Evolutionary conservation across 2,888 invertebrate species (phyloP).

Genomic region (Blomia tropicalis): DNA sequence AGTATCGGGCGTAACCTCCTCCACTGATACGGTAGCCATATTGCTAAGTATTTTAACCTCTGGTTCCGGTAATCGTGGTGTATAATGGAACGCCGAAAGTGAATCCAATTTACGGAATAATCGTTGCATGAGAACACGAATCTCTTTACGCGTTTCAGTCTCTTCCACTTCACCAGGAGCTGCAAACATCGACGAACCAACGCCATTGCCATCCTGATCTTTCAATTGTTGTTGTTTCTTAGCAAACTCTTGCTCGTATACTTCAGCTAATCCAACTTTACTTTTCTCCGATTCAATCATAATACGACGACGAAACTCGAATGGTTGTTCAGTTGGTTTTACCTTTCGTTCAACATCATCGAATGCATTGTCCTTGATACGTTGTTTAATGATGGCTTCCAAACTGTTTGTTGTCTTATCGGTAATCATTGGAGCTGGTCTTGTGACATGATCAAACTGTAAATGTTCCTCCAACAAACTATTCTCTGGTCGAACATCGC

Average conservation of each 20-base stretch:
- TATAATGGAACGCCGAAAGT: slow-evolving; percentile 80
- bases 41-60: slow-evolving; percentile 81
- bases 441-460: slow-evolving; percentile 65
- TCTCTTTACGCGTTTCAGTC: slow-evolving; percentile 59
- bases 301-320: slow-evolving; percentile 69
- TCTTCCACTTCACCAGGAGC: slow-evolving; percentile 31
- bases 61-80: slow-evolving; percentile 65
- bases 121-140: slow-evolving; percentile 53
- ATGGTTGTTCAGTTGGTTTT: slow-evolving; percentile 62
- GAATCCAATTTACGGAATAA: slow-evolving; percentile 77
- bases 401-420: slow-evolving; percentile 69
- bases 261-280: slow-evolving; percentile 74
- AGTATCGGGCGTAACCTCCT: slow-evolving; percentile 85
- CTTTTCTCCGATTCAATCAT: slow-evolving; percentile 84
- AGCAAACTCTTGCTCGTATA: slow-evolving; percentile 57
- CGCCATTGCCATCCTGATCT: slow-evolving; percentile 38
- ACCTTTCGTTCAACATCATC: slow-evolving; percentile 79
- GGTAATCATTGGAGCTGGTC: slow-evolving; percentile 79
- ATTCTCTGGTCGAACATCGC: slow-evolving; percentile 64
- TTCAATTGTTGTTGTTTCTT: slow-evolving; percentile 38
- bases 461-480: slow-evolving; percentile 78
- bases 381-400: slow-evolving; percentile 73
- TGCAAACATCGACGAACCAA: slow-evolving; percentile 1
- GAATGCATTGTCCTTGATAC: slow-evolving; percentile 61
- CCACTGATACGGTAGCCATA: slow-evolving; percentile 73